Conservation (phyloP, 2,888 invertebrate genomes). For the Choreutis nemorana region DNA sequence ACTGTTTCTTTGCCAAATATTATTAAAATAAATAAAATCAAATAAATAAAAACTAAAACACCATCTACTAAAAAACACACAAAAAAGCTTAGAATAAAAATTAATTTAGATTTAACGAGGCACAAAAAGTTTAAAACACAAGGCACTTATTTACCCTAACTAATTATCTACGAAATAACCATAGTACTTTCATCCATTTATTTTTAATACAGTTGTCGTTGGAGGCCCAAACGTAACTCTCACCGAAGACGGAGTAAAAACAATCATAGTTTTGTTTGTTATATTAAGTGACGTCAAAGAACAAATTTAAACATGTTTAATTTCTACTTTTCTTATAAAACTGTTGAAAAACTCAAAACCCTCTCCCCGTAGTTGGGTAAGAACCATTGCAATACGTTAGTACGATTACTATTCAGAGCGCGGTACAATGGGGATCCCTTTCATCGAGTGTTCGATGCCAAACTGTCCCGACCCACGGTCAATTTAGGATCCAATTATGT, state of each 20-base stretch:
- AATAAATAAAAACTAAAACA: too few relatives aligned
- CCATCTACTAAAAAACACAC: too few relatives aligned
- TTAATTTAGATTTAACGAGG: too few relatives aligned
- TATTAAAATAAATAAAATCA: too few relatives aligned
- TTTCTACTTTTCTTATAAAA: neutral
- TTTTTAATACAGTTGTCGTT: too few relatives aligned
- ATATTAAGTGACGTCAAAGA: neutral
- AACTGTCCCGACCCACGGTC: slow-evolving; percentile 40
- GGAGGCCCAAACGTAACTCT: too few relatives aligned
- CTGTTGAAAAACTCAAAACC: slow-evolving; percentile 1
- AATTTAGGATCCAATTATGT: slow-evolving; percentile 64
- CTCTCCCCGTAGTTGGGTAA: neutral
- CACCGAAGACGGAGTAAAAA: neutral
- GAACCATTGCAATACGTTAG: neutral
- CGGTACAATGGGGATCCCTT: slow-evolving; percentile 26
- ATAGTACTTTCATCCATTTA: too few relatives aligned
- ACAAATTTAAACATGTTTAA: neutral
- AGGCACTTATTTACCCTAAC: too few relatives aligned
- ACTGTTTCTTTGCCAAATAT: too few relatives aligned
- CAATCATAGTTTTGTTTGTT: neutral
- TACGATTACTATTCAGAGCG: slow-evolving; percentile 1
- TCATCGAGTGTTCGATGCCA: slow-evolving; percentile 22
- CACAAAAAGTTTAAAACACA: too few relatives aligned
- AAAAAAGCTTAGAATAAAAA: too few relatives aligned
- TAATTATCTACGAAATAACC: too few relatives aligned